Conservation (phyloP, 2,797 vertebrate species). For the Chrysocyon brachyurus region DNA sequence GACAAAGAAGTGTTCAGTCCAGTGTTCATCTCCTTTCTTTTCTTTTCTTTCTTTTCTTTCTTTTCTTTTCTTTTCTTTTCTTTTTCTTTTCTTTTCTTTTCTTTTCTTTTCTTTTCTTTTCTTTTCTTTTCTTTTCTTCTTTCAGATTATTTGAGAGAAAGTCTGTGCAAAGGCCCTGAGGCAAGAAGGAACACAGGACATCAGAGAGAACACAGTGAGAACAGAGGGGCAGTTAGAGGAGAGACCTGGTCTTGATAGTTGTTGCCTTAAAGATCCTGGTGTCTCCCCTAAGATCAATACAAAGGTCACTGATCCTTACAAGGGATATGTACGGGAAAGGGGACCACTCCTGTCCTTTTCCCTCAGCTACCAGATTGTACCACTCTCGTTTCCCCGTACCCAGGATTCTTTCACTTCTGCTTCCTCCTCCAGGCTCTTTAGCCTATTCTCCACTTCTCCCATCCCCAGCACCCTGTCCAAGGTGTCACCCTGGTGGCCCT, state of each 20-base stretch:
- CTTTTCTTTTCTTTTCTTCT: no score
- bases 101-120: no score
- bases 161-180: not conserved
- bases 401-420: not conserved
- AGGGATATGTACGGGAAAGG: not conserved
- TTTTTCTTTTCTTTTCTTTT: no score
- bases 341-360: not conserved
- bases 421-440: not conserved
- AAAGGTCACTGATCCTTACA: not conserved
- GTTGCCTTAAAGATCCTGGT: not conserved
- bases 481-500: not conserved
- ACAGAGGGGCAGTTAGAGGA: not conserved
- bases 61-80: no score
- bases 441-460: not conserved
- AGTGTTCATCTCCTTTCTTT: not conserved
- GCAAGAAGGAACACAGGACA: not conserved
- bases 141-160: no score
- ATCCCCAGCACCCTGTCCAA: no score
- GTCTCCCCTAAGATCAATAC: not conserved
- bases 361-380: not conserved
- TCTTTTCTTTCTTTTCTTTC: no score
- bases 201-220: not conserved
- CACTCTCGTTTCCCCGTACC: not conserved
- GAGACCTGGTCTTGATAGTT: not conserved
- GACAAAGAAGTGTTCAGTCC: not conserved